Evolutionary conservation across 92 coral and sea anemone genomes (phyloP).

Genomic region (Blastomussa wellsi): DNA sequence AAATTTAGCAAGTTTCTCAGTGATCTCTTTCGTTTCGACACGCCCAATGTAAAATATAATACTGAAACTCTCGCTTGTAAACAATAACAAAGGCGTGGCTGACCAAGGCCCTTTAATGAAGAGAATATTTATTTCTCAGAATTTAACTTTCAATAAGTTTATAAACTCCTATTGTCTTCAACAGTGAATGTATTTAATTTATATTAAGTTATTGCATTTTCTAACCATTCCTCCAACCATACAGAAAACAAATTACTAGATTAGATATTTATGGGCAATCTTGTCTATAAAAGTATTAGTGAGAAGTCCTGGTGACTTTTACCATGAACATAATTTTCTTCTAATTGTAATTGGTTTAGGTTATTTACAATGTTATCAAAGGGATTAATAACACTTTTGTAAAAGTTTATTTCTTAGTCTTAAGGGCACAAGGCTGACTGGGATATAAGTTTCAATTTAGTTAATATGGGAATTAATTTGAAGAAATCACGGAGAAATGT

Average conservation of each 20-base stretch:
- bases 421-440: not conserved
- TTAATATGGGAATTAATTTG: not conserved
- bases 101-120: too few species aligned
- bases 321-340: not conserved
- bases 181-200: too few species aligned
- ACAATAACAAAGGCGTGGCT: too few species aligned
- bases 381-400: not conserved
- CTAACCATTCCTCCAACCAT: not conserved
- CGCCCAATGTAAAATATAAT: too few species aligned
- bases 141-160: not conserved
- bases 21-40: too few species aligned
- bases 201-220: too few species aligned
- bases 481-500: not conserved
- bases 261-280: not conserved
- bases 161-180: not conserved
- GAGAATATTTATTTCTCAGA: not conserved
- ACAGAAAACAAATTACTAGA: not conserved
- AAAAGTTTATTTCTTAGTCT: not conserved
- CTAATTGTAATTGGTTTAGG: not conserved
- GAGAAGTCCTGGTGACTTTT: conserved; percentile 14
- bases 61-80: too few species aligned
- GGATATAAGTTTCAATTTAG: not conserved
- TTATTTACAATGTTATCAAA: not conserved
- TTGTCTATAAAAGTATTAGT: not conserved
- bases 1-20: too few species aligned